Percentiles rank a stretch among this genome's conserved stretches.
phyloP scores from a whole-genome alignment of 1,140 invertebrate species.

The Papilio glaucus region DNA sequence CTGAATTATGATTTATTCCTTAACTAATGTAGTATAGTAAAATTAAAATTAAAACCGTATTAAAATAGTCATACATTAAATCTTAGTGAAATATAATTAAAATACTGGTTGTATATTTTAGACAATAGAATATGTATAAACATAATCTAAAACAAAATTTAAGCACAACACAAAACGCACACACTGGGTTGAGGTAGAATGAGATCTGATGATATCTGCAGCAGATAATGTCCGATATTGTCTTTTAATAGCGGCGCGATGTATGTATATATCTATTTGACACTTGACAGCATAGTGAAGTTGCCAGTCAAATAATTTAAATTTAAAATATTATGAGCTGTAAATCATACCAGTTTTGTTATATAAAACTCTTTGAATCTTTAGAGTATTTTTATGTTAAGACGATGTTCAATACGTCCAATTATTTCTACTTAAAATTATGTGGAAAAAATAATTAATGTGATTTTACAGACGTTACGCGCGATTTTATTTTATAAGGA shows the following conservation, averaged over 20 bases:
- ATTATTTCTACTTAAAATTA: too few relatives aligned
- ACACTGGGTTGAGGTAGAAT: background rate
- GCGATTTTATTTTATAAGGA: too few relatives aligned
- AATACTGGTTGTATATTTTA: background rate
- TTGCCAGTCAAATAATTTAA: background rate
- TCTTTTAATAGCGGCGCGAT: slow-evolving; percentile 1
- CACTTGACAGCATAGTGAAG: background rate
- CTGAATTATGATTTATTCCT: background rate
- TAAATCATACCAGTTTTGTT: too few relatives aligned
- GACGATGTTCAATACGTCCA: too few relatives aligned
- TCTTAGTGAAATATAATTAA: background rate
- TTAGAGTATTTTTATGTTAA: too few relatives aligned
- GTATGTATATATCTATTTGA: background rate
- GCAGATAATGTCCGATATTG: background rate
- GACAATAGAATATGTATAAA: background rate
- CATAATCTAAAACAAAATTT: background rate
- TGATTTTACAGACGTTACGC: too few relatives aligned
- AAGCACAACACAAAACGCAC: background rate
- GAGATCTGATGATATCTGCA: background rate
- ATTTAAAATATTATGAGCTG: too few relatives aligned
- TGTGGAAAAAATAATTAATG: too few relatives aligned
- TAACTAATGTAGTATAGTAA: too few relatives aligned
- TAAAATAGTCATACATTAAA: too few relatives aligned
- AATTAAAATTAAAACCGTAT: too few relatives aligned
- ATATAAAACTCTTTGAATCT: too few relatives aligned